A percentile compares a stretch with the other conserved stretches of the same genome.
phyloP scores from a whole-genome alignment of 2,888 invertebrate species.

The Melanophora roralis region DNA sequence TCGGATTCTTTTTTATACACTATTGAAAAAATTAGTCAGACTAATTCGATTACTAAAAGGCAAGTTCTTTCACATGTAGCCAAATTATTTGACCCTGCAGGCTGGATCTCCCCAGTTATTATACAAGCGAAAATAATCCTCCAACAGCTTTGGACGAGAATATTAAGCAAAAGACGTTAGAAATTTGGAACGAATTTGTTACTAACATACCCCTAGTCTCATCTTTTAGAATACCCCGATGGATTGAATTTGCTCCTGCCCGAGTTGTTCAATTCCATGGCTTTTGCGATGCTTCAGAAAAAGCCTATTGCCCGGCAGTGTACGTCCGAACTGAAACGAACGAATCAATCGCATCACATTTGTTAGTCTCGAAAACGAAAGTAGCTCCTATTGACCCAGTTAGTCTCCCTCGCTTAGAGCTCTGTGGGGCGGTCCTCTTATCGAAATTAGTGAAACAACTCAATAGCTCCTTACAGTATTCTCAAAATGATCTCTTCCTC shows the following conservation, averaged over 20 bases:
- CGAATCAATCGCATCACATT: background rate
- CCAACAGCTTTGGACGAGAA: constrained; percentile 36
- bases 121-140: constrained; percentile 31
- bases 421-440: constrained; percentile 54
- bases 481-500: background rate
- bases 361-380: constrained; percentile 49
- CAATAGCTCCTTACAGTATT: background rate
- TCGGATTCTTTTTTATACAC: constrained; percentile 22
- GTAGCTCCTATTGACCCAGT: constrained; percentile 53
- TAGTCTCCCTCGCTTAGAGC: constrained; percentile 50
- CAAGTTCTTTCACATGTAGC: background rate
- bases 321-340: constrained; percentile 9
- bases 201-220: background rate
- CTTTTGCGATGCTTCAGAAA: constrained; percentile 50
- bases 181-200: constrained; percentile 5
- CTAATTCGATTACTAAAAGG: background rate
- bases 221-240: constrained; percentile 33
- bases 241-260: constrained; percentile 19
- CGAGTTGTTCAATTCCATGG: constrained; percentile 36
- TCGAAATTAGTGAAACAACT: constrained; percentile 27
- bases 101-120: constrained; percentile 30
- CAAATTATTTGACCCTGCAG: constrained; percentile 20
- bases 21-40: background rate
- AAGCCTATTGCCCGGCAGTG: constrained; percentile 21
- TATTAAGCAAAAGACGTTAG: background rate